phyloP scores from a whole-genome alignment of 2,888 invertebrate genomes.

The Ormyrus pomaceus region DNA sequence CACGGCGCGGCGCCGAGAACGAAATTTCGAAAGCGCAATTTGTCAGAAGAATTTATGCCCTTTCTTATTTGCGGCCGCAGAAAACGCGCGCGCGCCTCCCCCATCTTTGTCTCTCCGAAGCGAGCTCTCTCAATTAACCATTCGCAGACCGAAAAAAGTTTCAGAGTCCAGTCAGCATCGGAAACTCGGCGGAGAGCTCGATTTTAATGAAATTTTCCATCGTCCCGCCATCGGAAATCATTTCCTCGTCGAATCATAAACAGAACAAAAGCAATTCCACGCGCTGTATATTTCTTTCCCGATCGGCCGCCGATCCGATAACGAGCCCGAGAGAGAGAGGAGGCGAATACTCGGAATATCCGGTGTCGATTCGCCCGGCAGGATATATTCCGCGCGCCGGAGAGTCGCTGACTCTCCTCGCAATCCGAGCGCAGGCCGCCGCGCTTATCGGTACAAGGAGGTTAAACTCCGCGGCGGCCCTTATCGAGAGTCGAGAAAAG shows the following conservation, averaged over 20 bases:
- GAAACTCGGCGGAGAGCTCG: not conserved
- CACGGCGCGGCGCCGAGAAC: constrained; percentile 24
- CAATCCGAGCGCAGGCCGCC: constrained; percentile 16
- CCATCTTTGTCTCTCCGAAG: too few relatives aligned
- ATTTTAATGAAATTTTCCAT: too few relatives aligned
- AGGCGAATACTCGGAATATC: constrained; percentile 27
- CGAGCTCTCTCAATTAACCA: too few relatives aligned
- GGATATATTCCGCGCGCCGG: constrained; percentile 24
- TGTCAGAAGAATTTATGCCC: constrained; percentile 49
- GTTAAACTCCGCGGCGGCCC: constrained; percentile 47
- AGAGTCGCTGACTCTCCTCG: constrained; percentile 33
- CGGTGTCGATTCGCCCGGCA: constrained; percentile 43
- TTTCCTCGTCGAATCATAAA: too few relatives aligned
- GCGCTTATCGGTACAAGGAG: constrained; percentile 34
- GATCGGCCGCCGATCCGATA: constrained; percentile 2
- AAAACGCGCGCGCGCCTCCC: too few relatives aligned
- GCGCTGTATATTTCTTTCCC: not conserved
- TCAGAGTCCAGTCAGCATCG: not conserved
- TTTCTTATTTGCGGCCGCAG: not conserved
- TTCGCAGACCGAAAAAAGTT: not conserved
- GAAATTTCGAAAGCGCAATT: constrained; percentile 26
- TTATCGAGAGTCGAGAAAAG: constrained; percentile 45
- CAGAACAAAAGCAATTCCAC: too few relatives aligned
- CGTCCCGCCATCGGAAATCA: too few relatives aligned
- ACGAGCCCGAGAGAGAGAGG: not conserved